phyloP scores from a whole-genome alignment of 2,888 invertebrate species.

The Volucella inanis region DNA sequence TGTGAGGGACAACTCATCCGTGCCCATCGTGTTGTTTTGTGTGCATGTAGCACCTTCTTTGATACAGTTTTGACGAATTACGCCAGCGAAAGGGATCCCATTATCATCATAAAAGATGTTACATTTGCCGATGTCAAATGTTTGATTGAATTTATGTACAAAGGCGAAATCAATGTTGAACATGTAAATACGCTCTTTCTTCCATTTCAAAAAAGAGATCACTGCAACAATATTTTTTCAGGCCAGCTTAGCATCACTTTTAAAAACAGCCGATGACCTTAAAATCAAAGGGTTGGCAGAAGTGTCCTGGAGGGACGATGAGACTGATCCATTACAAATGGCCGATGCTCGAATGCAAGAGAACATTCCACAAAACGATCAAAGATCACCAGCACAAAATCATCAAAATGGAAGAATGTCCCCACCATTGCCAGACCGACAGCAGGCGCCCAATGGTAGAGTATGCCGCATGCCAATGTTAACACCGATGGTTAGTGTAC shows the following conservation, averaged over 20 bases:
- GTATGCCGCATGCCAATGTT: slow-evolving; percentile 81
- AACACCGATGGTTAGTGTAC: slow-evolving; percentile 78
- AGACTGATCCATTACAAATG: slow-evolving; percentile 80
- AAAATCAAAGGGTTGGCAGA: slow-evolving; percentile 96
- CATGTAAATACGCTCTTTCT: slow-evolving; percentile 87
- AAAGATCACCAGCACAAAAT: slow-evolving; percentile 63
- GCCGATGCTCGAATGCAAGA: slow-evolving; percentile 79
- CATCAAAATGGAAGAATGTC: slow-evolving; percentile 59
- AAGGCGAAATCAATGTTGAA: slow-evolving; percentile 96
- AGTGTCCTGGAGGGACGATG: slow-evolving; percentile 91
- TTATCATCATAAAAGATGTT: slow-evolving; percentile 94
- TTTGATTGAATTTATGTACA: slow-evolving; percentile 97
- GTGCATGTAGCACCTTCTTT: slow-evolving; percentile 96
- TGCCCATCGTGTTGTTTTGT: slow-evolving; percentile 91
- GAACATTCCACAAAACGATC: slow-evolving; percentile 75
- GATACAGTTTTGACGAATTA: slow-evolving; percentile 91
- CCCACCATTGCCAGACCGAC: slow-evolving; percentile 66
- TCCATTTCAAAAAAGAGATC: neutral
- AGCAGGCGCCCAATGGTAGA: slow-evolving; percentile 44
- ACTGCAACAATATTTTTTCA: slow-evolving; percentile 78
- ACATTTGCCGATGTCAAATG: slow-evolving; percentile 95
- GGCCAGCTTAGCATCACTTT: slow-evolving; percentile 92
- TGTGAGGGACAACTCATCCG: slow-evolving; percentile 92
- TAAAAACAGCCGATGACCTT: slow-evolving; percentile 96
- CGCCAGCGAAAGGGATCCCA: slow-evolving; percentile 91